Evolutionary conservation across 2,888 invertebrate species (phyloP), one percentile per base, ranked within the genome.

Genomic region (Acleris holmiana): DNA sequence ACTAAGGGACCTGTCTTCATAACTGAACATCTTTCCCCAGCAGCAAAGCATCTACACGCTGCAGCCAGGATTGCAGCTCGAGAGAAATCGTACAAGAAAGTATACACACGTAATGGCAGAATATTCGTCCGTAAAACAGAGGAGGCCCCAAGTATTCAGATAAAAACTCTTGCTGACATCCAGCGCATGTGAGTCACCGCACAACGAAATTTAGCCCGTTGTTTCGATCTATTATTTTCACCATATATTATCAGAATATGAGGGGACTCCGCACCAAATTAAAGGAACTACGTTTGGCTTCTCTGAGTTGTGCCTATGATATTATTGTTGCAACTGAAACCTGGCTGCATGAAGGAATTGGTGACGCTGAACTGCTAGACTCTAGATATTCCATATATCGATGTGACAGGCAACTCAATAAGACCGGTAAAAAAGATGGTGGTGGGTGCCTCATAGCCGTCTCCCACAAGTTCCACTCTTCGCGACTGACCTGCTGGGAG

Each of bases 241-340:
- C 44, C 15, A 44, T 44, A 2, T 44, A 44, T n/a, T 44, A 44
- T n/a, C 44, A 44, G 44, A 44, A 44, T n/a, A n/a, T 44, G 44
- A 5, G 44, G n/a, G 44, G 44, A n/a, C 8, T 44, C n/a, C 13
- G 44, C 4, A 44, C 44, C 2, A 44, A 44, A 44, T n/a, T 44
- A 5, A 8, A 44, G 3, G 44, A 44, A 4, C 44, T 44, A 15
- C 7, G 44, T n/a, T 15, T 44, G 13, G 44, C 44, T 13, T 13
- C 44, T 13, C 44, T 44, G 1, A n/a, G 13, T n/a, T 15, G n/a
- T n/a, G n/a, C 7, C n/a, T 44, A 44, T n/a, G 44, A 44, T n/a
- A n/a, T 44, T 2, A 44, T 44, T n/a, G n/a, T 44, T n/a, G 44
- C 44, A n/a, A 44, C 15, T 44, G 44, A 44, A n/a, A 44, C 44